A percentile compares a stretch with the other conserved stretches of the same genome.
These are phyloP conservation scores for Amniataba percoides DNA, from an alignment of 2,797 vertebrate genomes.

Conservation along the genomic window DNA sequence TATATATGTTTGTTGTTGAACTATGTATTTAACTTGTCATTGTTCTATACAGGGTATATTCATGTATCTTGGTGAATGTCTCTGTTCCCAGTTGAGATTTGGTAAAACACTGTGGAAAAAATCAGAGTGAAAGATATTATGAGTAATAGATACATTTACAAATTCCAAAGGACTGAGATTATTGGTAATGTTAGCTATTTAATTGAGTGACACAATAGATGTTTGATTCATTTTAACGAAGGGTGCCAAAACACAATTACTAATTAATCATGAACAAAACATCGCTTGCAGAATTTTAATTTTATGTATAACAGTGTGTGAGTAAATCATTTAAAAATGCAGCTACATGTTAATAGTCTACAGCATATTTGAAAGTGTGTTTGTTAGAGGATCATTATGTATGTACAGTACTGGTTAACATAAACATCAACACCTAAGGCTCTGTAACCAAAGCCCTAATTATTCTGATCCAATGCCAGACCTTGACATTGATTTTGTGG, in stretches of 20 bases:
- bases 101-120: not conserved
- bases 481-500: not conserved
- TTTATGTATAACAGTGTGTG: too few species aligned
- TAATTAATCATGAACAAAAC: too few species aligned
- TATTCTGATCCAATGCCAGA: not conserved
- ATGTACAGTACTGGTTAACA: not conserved
- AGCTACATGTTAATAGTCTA: not conserved
- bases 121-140: not conserved
- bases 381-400: not conserved
- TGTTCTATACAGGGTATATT: too few species aligned
- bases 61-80: not conserved
- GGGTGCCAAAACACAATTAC: too few species aligned
- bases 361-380: not conserved
- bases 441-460: not conserved
- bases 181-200: not conserved
- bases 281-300: too few species aligned
- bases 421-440: slow-evolving; percentile 3
- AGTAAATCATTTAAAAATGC: too few species aligned
- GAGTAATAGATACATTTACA: not conserved
- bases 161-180: not conserved
- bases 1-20: not conserved
- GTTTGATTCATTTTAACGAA: not conserved
- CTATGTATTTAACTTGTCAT: too few species aligned
- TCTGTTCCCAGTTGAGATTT: not conserved
- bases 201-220: not conserved